Percentiles rank a stretch among this genome's conserved stretches.
These are phyloP conservation scores for Apamea monoglypha DNA, from an alignment of 2,888 invertebrate species.

Conservation along the genomic window DNA sequence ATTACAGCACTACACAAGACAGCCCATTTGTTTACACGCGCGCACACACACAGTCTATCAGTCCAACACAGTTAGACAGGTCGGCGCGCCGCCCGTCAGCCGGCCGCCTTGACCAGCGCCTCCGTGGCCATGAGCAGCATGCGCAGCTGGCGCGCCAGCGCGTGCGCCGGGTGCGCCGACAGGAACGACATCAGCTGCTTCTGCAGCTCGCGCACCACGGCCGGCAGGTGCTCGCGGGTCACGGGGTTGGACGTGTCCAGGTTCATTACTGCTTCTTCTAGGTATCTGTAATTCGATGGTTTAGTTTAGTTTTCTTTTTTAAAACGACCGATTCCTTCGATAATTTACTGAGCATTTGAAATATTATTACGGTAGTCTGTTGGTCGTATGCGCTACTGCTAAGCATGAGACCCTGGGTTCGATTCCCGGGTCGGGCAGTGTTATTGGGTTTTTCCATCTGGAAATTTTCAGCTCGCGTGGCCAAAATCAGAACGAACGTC, in stretches of 20 bases:
- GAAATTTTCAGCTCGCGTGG: background rate
- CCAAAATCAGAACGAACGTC: background rate
- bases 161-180: conserved; percentile 91
- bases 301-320: background rate
- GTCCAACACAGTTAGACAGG: background rate
- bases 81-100: conserved; percentile 68
- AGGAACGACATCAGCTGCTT: conserved; percentile 94
- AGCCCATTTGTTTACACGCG: background rate
- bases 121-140: conserved; percentile 94
- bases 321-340: background rate
- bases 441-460: background rate
- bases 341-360: background rate
- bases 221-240: conserved; percentile 95
- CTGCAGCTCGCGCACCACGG: conserved; percentile 94
- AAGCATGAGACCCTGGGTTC: fast-evolving
- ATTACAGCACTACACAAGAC: background rate
- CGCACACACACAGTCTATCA: background rate
- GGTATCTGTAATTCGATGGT: conserved; percentile 91
- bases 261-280: conserved; percentile 96
- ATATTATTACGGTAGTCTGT: background rate
- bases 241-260: conserved; percentile 94
- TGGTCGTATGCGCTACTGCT: background rate
- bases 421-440: background rate
- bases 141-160: conserved; percentile 91
- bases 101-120: conserved; percentile 85